phyloP scores from a whole-genome alignment of 2,113 vertebrate species.

The Terrapene triunguis region DNA sequence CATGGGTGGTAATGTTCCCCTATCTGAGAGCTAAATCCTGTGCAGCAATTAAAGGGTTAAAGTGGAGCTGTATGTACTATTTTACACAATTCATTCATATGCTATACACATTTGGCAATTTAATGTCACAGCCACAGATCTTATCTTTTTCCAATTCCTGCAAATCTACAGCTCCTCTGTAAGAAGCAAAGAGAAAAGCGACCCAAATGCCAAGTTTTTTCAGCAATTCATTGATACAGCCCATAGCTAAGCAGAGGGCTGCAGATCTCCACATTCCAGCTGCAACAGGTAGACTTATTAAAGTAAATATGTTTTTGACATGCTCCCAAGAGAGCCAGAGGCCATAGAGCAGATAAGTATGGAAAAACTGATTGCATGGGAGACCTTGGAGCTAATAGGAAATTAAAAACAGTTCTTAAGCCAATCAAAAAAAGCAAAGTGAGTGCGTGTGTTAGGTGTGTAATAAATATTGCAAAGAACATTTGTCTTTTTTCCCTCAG shows the following conservation, averaged over 20 bases:
- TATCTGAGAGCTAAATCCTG: not conserved
- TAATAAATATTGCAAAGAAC: slow-evolving; percentile 84
- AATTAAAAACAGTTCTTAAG: slow-evolving; percentile 50
- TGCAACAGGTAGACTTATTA: slow-evolving; percentile 13
- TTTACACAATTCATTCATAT: slow-evolving; percentile 5
- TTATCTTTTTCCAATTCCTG: slow-evolving; percentile 21
- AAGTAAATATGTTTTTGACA: slow-evolving; percentile 24
- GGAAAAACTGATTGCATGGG: slow-evolving; percentile 46
- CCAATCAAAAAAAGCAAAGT: slow-evolving; percentile 60
- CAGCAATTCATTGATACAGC: not conserved
- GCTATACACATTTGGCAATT: slow-evolving; percentile 43
- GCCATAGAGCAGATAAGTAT: slow-evolving; percentile 17
- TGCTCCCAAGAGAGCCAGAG: slow-evolving; percentile 41
- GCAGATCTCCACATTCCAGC: not conserved
- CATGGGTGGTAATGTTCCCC: not conserved
- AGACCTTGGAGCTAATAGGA: slow-evolving; percentile 64
- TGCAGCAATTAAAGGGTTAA: slow-evolving; percentile 12
- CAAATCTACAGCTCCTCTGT: slow-evolving; percentile 21
- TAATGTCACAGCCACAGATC: slow-evolving; percentile 37
- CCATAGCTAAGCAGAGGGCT: not conserved
- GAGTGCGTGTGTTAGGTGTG: slow-evolving; percentile 48
- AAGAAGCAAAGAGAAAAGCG: slow-evolving; percentile 4
- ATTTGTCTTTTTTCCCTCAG: slow-evolving; percentile 58
- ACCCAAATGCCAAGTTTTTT: not conserved
- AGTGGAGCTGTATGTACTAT: not conserved